Percentiles rank a stretch among this genome's conserved stretches.
Conservation (phyloP, 2,113 vertebrate species). For the Clarias batrachus region DNA sequence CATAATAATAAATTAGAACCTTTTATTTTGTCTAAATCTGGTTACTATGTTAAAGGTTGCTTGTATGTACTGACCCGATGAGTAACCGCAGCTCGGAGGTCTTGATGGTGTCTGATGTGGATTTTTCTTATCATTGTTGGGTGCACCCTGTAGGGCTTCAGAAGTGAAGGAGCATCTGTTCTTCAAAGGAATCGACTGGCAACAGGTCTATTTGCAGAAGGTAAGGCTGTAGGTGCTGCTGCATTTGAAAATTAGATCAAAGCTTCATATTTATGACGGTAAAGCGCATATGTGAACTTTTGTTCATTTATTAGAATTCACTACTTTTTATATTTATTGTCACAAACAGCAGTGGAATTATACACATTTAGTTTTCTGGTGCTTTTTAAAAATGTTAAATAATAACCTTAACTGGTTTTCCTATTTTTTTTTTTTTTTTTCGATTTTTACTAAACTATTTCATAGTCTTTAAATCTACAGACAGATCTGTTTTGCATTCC, state of each 20-base stretch:
- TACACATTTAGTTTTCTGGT: neutral
- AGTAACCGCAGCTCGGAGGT: conserved; percentile 46
- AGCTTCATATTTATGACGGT: neutral
- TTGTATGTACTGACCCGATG: neutral
- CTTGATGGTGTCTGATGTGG: neutral
- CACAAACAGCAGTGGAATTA: neutral
- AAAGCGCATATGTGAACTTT: neutral
- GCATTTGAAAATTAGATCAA: neutral
- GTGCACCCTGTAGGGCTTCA: conserved; percentile 74
- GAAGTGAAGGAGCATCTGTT: conserved; percentile 94
- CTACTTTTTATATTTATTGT: no score
- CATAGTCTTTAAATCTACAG: no score
- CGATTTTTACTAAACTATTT: no score
- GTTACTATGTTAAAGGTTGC: neutral
- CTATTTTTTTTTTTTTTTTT: no score
- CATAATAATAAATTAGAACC: neutral
- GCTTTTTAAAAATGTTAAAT: neutral
- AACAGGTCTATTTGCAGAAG: conserved; percentile 96
- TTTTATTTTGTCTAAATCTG: neutral
- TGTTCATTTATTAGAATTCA: neutral
- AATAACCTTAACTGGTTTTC: no score
- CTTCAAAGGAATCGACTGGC: conserved; percentile 96
- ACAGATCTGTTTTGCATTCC: no score
- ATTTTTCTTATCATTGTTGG: neutral
- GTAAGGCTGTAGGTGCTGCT: conserved; percentile 63